phyloP scores from a whole-genome alignment of 2,888 invertebrate genomes.

The Cantharis lateralis region DNA sequence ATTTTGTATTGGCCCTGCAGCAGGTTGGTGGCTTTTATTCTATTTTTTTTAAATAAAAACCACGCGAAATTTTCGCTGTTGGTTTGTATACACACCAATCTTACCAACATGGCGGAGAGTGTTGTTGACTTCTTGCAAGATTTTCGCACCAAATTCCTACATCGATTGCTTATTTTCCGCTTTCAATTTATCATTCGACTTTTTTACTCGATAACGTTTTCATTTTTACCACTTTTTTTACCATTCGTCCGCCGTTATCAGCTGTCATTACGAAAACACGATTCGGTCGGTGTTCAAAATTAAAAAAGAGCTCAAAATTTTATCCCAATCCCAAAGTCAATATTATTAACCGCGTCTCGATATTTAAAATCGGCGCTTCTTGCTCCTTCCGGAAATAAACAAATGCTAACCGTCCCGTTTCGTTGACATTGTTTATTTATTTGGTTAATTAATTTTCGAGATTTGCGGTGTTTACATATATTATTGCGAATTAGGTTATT shows the following conservation, averaged over 20 bases:
- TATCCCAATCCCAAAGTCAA: too few species aligned
- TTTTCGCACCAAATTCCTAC: conserved; percentile 26
- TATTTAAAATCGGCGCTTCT: not conserved
- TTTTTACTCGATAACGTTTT: not conserved
- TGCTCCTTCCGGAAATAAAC: conserved; percentile 1
- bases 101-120: conserved; percentile 46
- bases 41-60: conserved; percentile 30
- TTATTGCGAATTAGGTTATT: not conserved
- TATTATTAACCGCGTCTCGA: not conserved
- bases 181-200: not conserved
- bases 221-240: not conserved
- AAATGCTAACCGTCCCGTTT: not conserved
- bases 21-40: conserved; percentile 37
- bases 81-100: conserved; percentile 30
- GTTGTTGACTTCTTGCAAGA: conserved; percentile 36
- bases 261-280: conserved; percentile 5
- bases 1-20: conserved; percentile 46
- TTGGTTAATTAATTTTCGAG: not conserved
- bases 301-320: not conserved
- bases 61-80: conserved; percentile 34
- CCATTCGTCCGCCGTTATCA: not conserved
- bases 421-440: not conserved
- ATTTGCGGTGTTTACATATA: not conserved
- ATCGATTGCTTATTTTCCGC: conserved; percentile 5
- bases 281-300: not conserved